Evolutionary conservation across 37 sponge, comb jelly and placozoan species (phyloP), one percentile per base, ranked within the genome.

Genomic region (Diacarnus erythraeanus): DNA sequence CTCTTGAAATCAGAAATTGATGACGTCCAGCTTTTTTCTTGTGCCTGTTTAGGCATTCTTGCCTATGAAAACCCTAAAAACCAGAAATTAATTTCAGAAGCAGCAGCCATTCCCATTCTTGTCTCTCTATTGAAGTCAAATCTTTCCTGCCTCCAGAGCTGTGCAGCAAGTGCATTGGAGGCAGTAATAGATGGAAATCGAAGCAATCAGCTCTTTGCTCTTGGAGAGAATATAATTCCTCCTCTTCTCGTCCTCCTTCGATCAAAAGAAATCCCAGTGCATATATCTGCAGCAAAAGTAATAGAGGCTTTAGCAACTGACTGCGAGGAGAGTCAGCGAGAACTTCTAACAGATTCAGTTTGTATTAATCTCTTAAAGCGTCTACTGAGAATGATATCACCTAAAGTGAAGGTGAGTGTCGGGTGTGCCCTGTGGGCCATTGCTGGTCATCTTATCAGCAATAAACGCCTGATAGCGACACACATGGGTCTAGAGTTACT

Each of bases 381-480:
- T 22, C 71, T 96, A 35, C 69, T 93, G 34, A 96, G 84, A 40
- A 83, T 87, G 77, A 57, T 51, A 17, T 77, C 83, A 68, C 78
- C 63, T 1, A 56, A 85, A 30, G 82, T 93, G 34, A 96, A 96
- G 56, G 86, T 90, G 10, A 68, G 80, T 40, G 91, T 86, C 17
- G 89, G 88, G 8, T 73, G 86, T 71, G 93, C 94, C 0, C 80
- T 96, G 15, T 96, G 94, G 91, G 91, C 93, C 3, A 86, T 96
- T 34, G 97, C 94, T 35, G 93, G 91, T 0, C 12, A 44, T 17
- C 78, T 66, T 12, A 59, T 95, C 31, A 85, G 78, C 59, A 89
- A 83, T 77, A 85, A 82, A 77, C 77, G 87, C 0, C 25, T 61
- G 18, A 80, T 95, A 42, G 92, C 96, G 25, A 42, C 63, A 15